phyloP scores from a whole-genome alignment of 2,113 vertebrate species.

The Phasianus colchicus region DNA sequence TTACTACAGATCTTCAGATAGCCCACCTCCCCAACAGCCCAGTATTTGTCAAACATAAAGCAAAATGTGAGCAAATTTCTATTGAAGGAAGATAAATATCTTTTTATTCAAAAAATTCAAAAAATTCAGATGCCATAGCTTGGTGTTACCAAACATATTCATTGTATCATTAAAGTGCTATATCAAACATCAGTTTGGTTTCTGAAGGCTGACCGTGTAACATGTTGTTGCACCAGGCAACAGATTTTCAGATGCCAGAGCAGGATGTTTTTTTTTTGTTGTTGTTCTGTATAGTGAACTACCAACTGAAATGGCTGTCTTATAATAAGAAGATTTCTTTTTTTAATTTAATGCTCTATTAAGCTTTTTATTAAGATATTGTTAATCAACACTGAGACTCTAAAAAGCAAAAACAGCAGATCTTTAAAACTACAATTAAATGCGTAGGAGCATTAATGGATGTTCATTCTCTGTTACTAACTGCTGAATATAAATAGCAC shows the following conservation, averaged over 20 bases:
- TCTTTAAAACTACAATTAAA: conserved; percentile 70
- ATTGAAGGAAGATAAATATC: neutral
- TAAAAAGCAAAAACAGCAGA: conserved; percentile 69
- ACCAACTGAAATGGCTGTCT: conserved; percentile 25
- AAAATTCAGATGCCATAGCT: neutral
- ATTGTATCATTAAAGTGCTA: neutral
- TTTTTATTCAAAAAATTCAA: neutral
- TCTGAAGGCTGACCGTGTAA: neutral
- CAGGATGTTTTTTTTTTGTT: neutral
- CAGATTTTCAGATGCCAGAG: neutral
- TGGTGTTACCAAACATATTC: neutral
- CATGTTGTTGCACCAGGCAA: neutral
- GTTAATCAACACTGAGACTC: conserved; percentile 69
- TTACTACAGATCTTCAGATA: conserved; percentile 11
- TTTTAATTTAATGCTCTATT: conserved; percentile 65
- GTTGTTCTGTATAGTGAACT: conserved; percentile 45
- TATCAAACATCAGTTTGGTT: neutral
- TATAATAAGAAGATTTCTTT: conserved; percentile 34
- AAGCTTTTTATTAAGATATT: conserved; percentile 72
- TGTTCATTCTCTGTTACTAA: conserved; percentile 65
- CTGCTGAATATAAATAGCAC: conserved; percentile 66
- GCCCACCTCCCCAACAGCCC: conserved; percentile 15
- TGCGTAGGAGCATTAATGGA: conserved; percentile 66
- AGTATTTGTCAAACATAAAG: neutral
- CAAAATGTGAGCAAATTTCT: neutral